Evolutionary conservation across 2,888 invertebrate genomes (phyloP), one percentile per base, ranked within the genome.

Genomic region (Adineta ricciae): DNA sequence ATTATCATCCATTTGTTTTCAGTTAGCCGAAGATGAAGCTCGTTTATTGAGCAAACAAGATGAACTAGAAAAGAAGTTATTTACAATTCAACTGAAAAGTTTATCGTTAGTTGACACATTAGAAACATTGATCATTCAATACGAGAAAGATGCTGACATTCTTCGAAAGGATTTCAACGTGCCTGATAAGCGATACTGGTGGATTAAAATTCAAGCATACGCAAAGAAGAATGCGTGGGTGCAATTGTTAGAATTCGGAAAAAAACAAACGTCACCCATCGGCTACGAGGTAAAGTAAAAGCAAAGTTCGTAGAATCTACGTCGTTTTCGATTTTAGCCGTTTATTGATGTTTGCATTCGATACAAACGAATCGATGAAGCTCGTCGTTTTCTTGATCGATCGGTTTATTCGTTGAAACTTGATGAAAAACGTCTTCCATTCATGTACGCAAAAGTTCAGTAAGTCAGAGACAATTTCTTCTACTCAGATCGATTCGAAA

Each of bases 161-260:
- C 38, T 78, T 38, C 32, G 41, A 41, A 78, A 78, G 24, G 38
- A 78, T 0, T 78, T 78, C n/a, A 78, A 41, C 41, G 24, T 78
- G 19, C 19, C 1, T 41, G 73, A 78, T 78, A 78, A 78, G 41
- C 11, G 73, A n/a, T 78, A 78, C 24, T 38, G 73, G 36, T 78
- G 73, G 73, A 78, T 78, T 41, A 78, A 78, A 78, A 78, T 78
- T 78, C 73, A 78, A 78, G 73, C 41, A 5, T 41, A 41, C 41
- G 73, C 73, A 4, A 78, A 78, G 19, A 78, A 78, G 24, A 78
- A 41, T 78, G 73, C 73, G 1, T 78, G 73, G 73, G 8, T 2
- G 41, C 41, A 38, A 41, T 36, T 78, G 41, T 21, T 41, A 24
- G 73, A 78, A 24, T 78, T 78, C 24, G 73, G 73, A 24, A 78